A percentile compares a stretch with the other conserved stretches of the same genome.
phyloP scores from a whole-genome alignment of 2,797 vertebrate genomes.

The Graptemys geographica region DNA sequence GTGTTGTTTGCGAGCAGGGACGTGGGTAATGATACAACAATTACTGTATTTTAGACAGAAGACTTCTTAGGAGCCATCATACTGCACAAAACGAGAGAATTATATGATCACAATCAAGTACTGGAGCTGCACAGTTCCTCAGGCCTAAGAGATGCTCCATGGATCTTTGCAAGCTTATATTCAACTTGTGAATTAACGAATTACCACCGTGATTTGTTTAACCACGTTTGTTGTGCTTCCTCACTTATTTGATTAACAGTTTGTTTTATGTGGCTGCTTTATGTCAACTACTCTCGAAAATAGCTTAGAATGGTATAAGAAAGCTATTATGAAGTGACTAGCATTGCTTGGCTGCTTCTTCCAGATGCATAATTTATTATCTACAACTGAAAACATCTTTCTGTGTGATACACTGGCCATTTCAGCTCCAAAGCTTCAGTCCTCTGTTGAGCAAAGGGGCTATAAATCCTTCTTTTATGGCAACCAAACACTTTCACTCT shows the following conservation, averaged over 20 bases:
- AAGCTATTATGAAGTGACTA: neutral
- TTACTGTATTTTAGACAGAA: neutral
- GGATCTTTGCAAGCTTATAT: neutral
- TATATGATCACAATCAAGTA: fast-evolving
- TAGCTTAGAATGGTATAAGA: neutral
- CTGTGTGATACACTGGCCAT: neutral
- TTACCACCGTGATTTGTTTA: neutral
- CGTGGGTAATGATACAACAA: neutral
- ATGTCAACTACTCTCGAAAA: slow-evolving; percentile 6
- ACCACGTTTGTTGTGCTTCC: neutral
- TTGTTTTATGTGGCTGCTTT: slow-evolving; percentile 33
- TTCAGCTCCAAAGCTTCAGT: neutral
- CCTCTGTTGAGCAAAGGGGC: neutral
- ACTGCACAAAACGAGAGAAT: neutral
- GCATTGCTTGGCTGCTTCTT: slow-evolving; percentile 34
- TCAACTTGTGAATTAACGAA: neutral
- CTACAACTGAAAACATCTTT: slow-evolving; percentile 32
- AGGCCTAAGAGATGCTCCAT: fast-evolving
- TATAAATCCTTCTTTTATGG: neutral
- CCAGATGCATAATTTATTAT: slow-evolving; percentile 25
- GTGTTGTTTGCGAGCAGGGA: neutral
- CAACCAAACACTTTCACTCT: neutral
- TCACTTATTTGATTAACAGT: neutral
- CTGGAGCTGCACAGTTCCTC: fast-evolving
- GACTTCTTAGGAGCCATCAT: neutral